Conservation (phyloP, 2,797 vertebrate species). For the Epinephelus coioides region DNA sequence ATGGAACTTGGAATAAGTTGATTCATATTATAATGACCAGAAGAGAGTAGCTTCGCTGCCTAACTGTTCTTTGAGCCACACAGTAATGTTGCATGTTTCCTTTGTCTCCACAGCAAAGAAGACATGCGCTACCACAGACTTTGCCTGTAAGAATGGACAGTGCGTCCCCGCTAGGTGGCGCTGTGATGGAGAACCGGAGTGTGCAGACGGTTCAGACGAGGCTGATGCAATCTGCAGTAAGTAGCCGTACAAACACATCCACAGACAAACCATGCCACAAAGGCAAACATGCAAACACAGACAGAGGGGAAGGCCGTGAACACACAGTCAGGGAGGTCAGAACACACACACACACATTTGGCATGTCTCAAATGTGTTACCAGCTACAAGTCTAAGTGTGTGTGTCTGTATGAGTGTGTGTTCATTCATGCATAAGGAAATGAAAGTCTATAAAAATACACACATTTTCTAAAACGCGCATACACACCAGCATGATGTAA, state of each 20-base stretch:
- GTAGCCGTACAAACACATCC: conserved; percentile 68
- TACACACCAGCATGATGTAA: background rate
- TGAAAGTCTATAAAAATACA: background rate
- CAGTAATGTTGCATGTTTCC: conserved; percentile 12
- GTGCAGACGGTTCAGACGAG: conserved; percentile 94
- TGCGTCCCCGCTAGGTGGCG: conserved; percentile 95
- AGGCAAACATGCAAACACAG: background rate
- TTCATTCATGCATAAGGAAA: background rate
- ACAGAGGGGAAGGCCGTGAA: background rate
- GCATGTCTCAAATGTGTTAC: background rate
- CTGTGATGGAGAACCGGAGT: conserved; percentile 96
- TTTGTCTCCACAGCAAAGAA: conserved; percentile 90
- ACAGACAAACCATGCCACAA: background rate
- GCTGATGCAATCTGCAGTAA: conserved; percentile 94
- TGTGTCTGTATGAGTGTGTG: background rate
- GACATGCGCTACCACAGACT: conserved; percentile 94
- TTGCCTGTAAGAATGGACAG: conserved; percentile 95
- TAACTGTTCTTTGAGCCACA: conserved; percentile 1
- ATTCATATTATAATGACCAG: background rate
- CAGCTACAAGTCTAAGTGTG: background rate
- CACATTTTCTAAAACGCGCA: background rate
- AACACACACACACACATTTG: conserved; percentile 7
- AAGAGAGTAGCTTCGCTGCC: background rate
- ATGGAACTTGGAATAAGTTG: background rate
- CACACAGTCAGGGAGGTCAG: conserved; percentile 19